Percentiles rank a stretch among this genome's conserved stretches.
Evolutionary conservation across 2,888 invertebrate species (phyloP).

Genomic region (Neoaliturus tenellus): DNA sequence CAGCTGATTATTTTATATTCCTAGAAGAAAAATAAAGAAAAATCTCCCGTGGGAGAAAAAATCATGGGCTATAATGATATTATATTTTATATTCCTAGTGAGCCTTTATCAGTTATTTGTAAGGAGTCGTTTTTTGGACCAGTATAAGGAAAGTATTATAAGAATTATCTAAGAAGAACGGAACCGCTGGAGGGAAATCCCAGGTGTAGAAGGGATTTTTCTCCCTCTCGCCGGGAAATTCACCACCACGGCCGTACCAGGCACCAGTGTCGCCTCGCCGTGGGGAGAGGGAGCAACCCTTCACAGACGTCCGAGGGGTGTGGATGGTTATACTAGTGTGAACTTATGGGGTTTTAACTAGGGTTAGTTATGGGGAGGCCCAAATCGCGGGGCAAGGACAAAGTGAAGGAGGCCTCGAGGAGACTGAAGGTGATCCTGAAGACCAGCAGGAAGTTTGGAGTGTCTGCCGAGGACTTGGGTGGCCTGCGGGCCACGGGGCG

Average conservation of each 20-base stretch:
- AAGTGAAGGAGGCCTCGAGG: conserved; percentile 4
- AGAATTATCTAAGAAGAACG: not conserved
- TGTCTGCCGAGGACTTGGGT: not conserved
- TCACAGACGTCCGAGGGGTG: not conserved
- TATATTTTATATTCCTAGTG: not conserved
- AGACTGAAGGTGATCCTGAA: conserved; percentile 1
- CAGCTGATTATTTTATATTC: too few species aligned
- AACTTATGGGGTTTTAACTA: not conserved
- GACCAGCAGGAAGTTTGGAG: not conserved
- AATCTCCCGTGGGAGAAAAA: too few species aligned
- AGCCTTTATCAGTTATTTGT: too few species aligned
- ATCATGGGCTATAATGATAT: too few species aligned
- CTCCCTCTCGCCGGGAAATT: not conserved
- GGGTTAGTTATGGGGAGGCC: not conserved
- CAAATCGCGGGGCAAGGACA: not conserved
- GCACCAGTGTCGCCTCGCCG: conserved; percentile 12
- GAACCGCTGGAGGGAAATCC: not conserved
- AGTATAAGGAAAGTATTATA: too few species aligned
- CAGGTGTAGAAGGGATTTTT: not conserved
- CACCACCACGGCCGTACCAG: conserved; percentile 5
- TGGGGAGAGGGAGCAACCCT: not conserved
- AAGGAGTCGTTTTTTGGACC: too few species aligned
- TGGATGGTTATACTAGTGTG: too few species aligned
- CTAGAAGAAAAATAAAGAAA: too few species aligned
- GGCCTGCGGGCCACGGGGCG: not conserved